Evolutionary conservation across 1,140 invertebrate genomes (phyloP).

Genomic region (Myzus persicae): DNA sequence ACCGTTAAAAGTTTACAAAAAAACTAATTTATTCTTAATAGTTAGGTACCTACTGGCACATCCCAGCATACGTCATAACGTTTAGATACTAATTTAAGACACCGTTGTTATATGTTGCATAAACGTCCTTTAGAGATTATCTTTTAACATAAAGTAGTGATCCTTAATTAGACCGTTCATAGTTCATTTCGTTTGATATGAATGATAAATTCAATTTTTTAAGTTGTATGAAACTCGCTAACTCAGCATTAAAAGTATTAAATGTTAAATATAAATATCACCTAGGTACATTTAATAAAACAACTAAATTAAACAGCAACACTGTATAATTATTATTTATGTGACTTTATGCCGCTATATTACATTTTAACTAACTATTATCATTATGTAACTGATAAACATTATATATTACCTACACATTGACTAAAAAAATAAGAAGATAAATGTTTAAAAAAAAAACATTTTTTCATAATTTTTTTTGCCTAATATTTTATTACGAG

Average conservation of each 20-base stretch:
- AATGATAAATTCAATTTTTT: not conserved
- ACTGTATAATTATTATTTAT: not conserved
- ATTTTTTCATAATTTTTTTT: not conserved
- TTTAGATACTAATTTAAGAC: not conserved
- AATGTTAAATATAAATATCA: not conserved
- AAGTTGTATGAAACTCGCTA: no score
- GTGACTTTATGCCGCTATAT: not conserved
- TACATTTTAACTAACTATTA: not conserved
- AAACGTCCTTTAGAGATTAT: not conserved
- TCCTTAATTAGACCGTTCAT: not conserved
- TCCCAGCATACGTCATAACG: no score
- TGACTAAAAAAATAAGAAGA: not conserved
- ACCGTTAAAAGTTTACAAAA: no score
- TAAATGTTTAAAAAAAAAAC: no score
- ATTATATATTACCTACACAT: not conserved
- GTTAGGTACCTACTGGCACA: not conserved
- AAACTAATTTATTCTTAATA: no score
- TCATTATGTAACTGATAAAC: not conserved
- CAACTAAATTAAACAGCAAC: not conserved
- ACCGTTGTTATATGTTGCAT: not conserved
- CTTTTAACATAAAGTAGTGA: not conserved
- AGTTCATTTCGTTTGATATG: not conserved
- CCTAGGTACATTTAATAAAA: not conserved
- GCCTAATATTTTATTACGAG: no score
- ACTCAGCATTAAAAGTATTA: not conserved